A percentile compares a stretch with the other conserved stretches of the same genome.
These are phyloP conservation scores for Mantis religiosa DNA, from an alignment of 2,888 invertebrate genomes.

Conservation along the genomic window DNA sequence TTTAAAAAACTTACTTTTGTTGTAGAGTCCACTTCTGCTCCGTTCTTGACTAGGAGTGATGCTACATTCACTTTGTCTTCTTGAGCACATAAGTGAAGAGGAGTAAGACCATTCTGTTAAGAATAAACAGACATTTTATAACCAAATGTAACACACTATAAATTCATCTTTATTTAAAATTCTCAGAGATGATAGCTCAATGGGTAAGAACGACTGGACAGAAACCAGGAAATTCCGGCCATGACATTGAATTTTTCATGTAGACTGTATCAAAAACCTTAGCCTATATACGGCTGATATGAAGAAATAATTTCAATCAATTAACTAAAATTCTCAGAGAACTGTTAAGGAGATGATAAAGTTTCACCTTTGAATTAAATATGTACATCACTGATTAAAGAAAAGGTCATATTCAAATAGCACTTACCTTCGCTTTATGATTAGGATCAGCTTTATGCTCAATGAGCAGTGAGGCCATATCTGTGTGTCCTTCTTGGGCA, in stretches of 20 bases:
- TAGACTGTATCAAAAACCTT: too few species aligned
- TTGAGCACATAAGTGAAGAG: constrained; percentile 91
- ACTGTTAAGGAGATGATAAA: too few species aligned
- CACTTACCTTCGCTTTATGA: constrained; percentile 70
- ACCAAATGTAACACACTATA: neutral
- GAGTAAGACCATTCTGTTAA: constrained; percentile 78
- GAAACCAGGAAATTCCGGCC: too few species aligned
- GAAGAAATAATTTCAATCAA: too few species aligned
- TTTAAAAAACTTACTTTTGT: constrained; percentile 52
- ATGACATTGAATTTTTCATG: too few species aligned
- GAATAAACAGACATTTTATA: neutral
- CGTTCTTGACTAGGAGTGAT: constrained; percentile 70
- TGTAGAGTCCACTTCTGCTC: constrained; percentile 66
- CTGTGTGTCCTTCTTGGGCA: constrained; percentile 89
- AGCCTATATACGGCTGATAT: too few species aligned
- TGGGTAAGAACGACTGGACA: too few species aligned
- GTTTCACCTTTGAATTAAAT: neutral
- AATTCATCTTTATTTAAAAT: neutral
- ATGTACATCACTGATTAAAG: constrained; percentile 29
- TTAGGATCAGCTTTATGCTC: constrained; percentile 87
- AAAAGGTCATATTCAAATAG: constrained; percentile 24
- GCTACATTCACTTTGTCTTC: constrained; percentile 89
- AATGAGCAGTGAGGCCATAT: constrained; percentile 88
- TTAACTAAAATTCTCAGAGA: too few species aligned
- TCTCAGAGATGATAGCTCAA: neutral